Percentiles rank a stretch among this genome's conserved stretches.
Conservation (phyloP, 2,113 vertebrate species). For the Turnix velox region DNA sequence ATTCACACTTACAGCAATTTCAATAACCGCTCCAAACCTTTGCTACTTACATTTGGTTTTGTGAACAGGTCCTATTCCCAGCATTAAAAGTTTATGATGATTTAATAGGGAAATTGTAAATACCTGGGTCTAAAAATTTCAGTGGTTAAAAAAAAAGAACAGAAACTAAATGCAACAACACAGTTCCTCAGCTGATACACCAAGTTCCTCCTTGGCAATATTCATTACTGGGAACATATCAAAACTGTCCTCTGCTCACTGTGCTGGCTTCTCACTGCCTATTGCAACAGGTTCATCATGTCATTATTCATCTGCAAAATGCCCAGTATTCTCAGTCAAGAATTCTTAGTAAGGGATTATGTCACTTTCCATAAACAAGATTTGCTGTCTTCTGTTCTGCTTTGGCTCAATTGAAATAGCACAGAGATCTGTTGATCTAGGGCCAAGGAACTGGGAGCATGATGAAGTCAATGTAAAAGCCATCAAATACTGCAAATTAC, state of each 20-base stretch:
- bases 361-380: neutral
- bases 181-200: neutral
- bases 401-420: neutral
- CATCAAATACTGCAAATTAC: neutral
- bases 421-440: neutral
- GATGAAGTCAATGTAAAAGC: neutral
- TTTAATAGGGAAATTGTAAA: constrained; percentile 46
- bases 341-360: neutral
- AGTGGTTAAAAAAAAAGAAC: neutral
- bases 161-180: neutral
- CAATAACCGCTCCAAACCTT: constrained; percentile 47
- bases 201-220: neutral
- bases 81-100: constrained; percentile 42
- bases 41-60: constrained; percentile 46
- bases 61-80: constrained; percentile 25
- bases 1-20: constrained; percentile 43
- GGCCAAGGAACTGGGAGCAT: neutral
- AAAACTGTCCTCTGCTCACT: neutral
- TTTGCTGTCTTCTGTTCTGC: neutral
- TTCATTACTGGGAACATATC: neutral
- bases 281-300: neutral
- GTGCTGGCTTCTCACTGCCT: neutral
- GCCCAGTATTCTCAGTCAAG: neutral
- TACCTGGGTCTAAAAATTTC: neutral
- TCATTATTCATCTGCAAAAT: neutral